These are phyloP conservation scores for Cremastinae sp. DNA, from an alignment of 2,888 invertebrate species.

Conservation along the genomic window DNA sequence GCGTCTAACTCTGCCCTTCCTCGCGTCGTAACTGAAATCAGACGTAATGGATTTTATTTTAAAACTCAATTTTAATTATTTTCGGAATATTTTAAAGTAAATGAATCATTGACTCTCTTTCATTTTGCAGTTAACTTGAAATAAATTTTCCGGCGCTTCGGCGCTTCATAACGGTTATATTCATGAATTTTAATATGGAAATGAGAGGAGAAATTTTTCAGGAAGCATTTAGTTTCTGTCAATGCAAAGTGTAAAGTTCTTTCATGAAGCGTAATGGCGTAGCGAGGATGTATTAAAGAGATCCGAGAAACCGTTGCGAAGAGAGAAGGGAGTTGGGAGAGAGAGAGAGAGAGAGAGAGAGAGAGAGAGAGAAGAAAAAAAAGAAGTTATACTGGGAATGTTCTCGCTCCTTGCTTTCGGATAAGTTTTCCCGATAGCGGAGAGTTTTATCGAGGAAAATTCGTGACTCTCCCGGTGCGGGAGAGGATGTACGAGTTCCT, in stretches of 20 bases:
- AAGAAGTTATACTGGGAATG: constrained; percentile 9
- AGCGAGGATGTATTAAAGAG: constrained; percentile 2
- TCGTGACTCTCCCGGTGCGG: neutral
- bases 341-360: no score
- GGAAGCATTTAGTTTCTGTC: neutral
- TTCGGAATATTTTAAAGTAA: no score
- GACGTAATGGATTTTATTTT: no score
- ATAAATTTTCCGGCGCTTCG: no score
- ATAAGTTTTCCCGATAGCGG: constrained; percentile 42
- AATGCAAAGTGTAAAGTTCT: constrained; percentile 9
- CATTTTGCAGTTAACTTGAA: no score
- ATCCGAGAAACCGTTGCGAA: neutral
- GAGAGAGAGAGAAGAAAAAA: no score
- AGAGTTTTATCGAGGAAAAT: constrained; percentile 43
- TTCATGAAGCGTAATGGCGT: neutral
- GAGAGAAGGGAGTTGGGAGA: no score
- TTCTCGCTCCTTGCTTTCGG: constrained; percentile 7
- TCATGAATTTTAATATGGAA: no score
- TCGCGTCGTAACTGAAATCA: constrained; percentile 84
- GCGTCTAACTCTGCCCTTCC: constrained; percentile 83
- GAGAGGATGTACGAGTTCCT: neutral
- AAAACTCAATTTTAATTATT: no score
- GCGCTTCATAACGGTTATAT: no score
- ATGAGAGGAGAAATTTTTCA: neutral
- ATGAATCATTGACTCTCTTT: no score